phyloP scores from a whole-genome alignment of 2,888 invertebrate genomes.

The Lasiommata megera region DNA sequence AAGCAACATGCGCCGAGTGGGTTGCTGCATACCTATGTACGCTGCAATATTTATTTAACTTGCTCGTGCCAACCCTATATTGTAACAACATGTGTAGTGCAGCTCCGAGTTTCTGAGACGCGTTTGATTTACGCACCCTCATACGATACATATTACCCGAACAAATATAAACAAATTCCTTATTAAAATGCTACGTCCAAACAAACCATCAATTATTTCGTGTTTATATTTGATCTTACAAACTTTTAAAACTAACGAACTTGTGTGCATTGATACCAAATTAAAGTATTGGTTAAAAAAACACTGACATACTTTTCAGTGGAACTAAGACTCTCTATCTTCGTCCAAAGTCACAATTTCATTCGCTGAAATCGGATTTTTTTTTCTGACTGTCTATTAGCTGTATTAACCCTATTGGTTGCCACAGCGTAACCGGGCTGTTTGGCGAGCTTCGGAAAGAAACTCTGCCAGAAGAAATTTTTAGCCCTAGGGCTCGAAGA shows the following conservation, averaged over 20 bases:
- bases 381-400: too few relatives aligned
- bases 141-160: slow-evolving; percentile 45
- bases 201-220: slow-evolving; percentile 29
- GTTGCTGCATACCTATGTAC: too few relatives aligned
- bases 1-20: too few relatives aligned
- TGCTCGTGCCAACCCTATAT: slow-evolving; percentile 19
- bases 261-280: neutral
- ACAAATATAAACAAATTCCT: slow-evolving; percentile 43
- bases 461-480: too few relatives aligned
- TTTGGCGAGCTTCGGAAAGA: too few relatives aligned
- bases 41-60: neutral
- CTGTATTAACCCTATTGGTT: too few relatives aligned
- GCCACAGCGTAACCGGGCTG: too few relatives aligned
- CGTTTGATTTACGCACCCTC: slow-evolving; percentile 68
- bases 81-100: slow-evolving; percentile 55
- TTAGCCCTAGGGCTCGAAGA: too few relatives aligned
- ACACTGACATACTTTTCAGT: too few relatives aligned
- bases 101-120: slow-evolving; percentile 44
- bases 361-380: too few relatives aligned
- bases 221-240: slow-evolving; percentile 13
- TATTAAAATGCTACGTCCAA: slow-evolving; percentile 36
- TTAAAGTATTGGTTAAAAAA: neutral
- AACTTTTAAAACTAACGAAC: neutral
- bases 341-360: too few relatives aligned
- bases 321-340: too few relatives aligned